phyloP scores from a whole-genome alignment of 2,113 vertebrate genomes.

The Ochotona curzoniae region DNA sequence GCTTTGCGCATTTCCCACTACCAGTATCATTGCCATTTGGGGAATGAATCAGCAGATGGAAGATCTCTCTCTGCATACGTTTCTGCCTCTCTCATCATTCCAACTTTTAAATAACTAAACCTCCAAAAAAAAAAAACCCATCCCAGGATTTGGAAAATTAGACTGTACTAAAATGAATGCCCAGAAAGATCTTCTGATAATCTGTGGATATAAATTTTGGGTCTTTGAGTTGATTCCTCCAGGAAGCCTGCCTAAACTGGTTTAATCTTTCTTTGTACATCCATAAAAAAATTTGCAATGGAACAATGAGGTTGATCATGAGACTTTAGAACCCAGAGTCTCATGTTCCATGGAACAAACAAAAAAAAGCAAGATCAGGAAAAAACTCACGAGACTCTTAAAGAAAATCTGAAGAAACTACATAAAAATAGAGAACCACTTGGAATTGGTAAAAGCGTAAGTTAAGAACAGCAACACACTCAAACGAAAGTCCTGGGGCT shows the following conservation, averaged over 20 bases:
- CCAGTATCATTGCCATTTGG: too few relatives aligned
- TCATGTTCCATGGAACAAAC: not conserved
- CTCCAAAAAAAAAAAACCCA: too few relatives aligned
- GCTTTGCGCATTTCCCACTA: too few relatives aligned
- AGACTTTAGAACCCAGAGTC: constrained; percentile 31
- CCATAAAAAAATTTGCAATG: not conserved
- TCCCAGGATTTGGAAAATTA: too few relatives aligned
- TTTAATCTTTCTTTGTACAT: not conserved
- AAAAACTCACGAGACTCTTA: not conserved
- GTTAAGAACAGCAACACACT: not conserved
- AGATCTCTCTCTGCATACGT: too few relatives aligned
- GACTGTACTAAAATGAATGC: not conserved
- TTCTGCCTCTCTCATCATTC: too few relatives aligned
- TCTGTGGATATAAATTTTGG: not conserved
- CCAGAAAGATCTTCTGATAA: not conserved
- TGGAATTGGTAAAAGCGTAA: not conserved
- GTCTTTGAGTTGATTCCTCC: not conserved
- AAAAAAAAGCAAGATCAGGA: not conserved
- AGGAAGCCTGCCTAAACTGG: not conserved
- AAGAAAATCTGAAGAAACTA: constrained; percentile 2
- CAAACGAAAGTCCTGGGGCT: not conserved
- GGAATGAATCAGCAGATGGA: too few relatives aligned
- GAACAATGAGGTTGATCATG: not conserved
- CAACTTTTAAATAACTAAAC: too few relatives aligned
- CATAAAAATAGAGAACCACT: not conserved